A percentile compares a stretch with the other conserved stretches of the same genome.
Evolutionary conservation across 2,113 vertebrate species (phyloP).

Genomic region (chimpanzee (Pan troglodytes)): DNA sequence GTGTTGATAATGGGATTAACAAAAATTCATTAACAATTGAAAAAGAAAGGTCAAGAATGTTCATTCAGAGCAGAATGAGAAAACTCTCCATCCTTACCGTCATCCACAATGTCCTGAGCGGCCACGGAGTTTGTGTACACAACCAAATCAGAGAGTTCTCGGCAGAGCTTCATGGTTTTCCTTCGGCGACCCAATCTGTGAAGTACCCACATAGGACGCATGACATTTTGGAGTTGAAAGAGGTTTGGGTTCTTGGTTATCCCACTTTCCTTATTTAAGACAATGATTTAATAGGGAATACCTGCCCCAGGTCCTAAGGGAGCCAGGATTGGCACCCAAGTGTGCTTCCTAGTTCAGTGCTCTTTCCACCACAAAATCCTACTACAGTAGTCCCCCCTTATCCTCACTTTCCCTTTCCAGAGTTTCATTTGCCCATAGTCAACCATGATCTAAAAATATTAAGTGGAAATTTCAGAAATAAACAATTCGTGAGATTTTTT

Average conservation of each 20-base stretch:
- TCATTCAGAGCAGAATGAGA: background rate
- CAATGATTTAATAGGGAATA: background rate
- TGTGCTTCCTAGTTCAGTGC: background rate
- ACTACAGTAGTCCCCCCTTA: background rate
- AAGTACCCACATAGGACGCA: background rate
- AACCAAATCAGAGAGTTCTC: constrained; percentile 96
- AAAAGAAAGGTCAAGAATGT: background rate
- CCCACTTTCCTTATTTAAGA: background rate
- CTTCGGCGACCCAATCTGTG: constrained; percentile 89
- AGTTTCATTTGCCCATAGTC: background rate
- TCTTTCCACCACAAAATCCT: background rate
- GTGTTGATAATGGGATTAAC: background rate
- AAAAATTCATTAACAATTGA: background rate
- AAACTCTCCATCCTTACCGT: constrained; percentile 85
- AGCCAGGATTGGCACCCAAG: background rate
- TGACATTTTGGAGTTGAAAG: background rate
- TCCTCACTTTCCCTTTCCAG: background rate
- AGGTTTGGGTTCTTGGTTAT: background rate
- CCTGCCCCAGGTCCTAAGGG: background rate
- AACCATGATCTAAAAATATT: background rate
- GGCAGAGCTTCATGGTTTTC: constrained; percentile 96
- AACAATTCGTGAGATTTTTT: background rate
- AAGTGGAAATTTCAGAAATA: background rate
- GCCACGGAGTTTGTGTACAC: constrained; percentile 96
- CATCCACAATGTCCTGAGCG: constrained; percentile 94